Percentiles rank a stretch among this genome's conserved stretches.
These are phyloP conservation scores for Lasioglossum vierecki DNA, from an alignment of 2,888 invertebrate species.

Conservation along the genomic window DNA sequence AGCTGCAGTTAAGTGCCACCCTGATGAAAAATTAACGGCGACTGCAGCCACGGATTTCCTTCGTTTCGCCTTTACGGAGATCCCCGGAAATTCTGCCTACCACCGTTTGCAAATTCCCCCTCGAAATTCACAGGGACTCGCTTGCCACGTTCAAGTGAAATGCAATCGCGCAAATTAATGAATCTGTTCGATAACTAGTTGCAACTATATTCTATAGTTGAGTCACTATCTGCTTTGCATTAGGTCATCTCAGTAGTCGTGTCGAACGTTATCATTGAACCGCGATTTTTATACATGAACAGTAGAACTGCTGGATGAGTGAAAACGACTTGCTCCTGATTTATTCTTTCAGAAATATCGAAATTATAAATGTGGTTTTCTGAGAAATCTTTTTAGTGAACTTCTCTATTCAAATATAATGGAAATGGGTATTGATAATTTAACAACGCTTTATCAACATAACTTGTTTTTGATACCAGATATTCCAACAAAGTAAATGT, in stretches of 20 bases:
- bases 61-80: conserved; percentile 52
- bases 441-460: no score
- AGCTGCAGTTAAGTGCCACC: conserved; percentile 68
- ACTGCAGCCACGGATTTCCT: conserved; percentile 54
- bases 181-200: neutral
- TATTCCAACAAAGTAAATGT: no score
- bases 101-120: conserved; percentile 30
- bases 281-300: neutral
- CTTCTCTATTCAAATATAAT: no score
- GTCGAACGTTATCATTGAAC: neutral
- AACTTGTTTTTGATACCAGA: no score
- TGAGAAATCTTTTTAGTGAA: no score
- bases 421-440: no score
- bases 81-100: conserved; percentile 13
- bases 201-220: neutral
- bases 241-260: neutral
- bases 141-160: neutral
- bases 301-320: no score
- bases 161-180: neutral
- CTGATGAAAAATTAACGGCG: conserved; percentile 66
- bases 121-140: conserved; percentile 39
- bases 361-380: no score
- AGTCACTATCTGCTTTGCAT: neutral
- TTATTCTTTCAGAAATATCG: no score
- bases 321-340: no score